Evolutionary conservation across 2,797 vertebrate genomes (phyloP), one percentile per base, ranked within the genome.

Genomic region (Iguana delicatissima): DNA sequence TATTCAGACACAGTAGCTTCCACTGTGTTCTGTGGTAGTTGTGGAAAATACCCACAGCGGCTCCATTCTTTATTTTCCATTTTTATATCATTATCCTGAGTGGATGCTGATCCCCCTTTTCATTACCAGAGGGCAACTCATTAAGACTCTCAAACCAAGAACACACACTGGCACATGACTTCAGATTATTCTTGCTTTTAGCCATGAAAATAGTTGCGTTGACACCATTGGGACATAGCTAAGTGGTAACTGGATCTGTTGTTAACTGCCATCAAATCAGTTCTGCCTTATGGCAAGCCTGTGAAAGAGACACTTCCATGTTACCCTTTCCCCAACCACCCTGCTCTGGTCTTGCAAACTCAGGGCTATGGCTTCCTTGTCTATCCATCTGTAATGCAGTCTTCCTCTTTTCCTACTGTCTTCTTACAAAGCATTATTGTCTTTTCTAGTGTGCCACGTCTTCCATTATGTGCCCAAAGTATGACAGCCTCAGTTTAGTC

Each of bases 1-100:
- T 90, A 88, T 87, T 64, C 91, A 94, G 91, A 91, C 92, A 93
- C 90, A 86, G 64, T 91, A 79, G 84, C 76, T 91, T 92, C 89
- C 79, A 26, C 32, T 29, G 76, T 84, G 46, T 94, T 92, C 90
- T 96, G 92, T 89, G 92, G 90, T 91, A 91, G 84, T 88, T 16
- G 0, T 93, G 81, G 24, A 87, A 91, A 82, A 94, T 72, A 77
- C 42, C 81, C 10, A 90, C 12, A 50, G 29, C 85, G 59, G 38
- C 86, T 91, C 80, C 84, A 86, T 35, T 46, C 73, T 91, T 3
- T 85, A 86, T 92, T 92, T 94, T 92, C 88, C 89, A 86, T 67
- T 77, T 91, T 89, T 84, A 4, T 72, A 57, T 85, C 88, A 87
- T 85, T 88, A 91, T 2, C 7, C 59, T 16, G 87, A 89, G 74